Evolutionary conservation across 2,113 vertebrate genomes (phyloP).

Genomic region (Mastomys natalensis): DNA sequence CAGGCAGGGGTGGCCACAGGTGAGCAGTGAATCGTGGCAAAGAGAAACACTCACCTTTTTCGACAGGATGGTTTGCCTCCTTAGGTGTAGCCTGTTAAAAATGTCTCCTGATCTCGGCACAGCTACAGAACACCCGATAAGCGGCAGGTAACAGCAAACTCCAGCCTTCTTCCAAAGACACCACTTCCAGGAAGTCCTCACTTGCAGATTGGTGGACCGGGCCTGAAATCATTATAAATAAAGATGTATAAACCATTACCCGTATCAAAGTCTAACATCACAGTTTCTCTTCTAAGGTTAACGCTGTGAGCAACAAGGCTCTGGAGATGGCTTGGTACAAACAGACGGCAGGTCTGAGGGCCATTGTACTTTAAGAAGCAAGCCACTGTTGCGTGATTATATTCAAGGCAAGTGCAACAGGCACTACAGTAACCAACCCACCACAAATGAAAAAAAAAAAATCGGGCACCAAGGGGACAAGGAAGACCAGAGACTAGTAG

Average conservation of each 20-base stretch:
- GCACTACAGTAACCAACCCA: background rate
- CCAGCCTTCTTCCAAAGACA: background rate
- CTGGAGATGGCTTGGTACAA: background rate
- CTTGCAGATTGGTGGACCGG: fast-evolving
- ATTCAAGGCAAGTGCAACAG: fast-evolving
- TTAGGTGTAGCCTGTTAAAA: fast-evolving
- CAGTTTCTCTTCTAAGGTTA: background rate
- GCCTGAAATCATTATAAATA: background rate
- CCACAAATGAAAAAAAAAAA: background rate
- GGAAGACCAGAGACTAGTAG: no score
- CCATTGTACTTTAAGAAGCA: background rate
- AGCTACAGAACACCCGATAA: background rate
- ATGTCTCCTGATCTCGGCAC: fast-evolving
- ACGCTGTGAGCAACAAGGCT: background rate
- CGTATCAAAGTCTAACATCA: background rate
- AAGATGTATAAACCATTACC: background rate
- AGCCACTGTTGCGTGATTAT: background rate
- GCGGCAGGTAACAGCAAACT: background rate
- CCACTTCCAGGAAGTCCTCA: conserved; percentile 6
- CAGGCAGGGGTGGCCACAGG: fast-evolving
- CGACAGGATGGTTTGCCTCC: fast-evolving
- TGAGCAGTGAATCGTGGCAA: fast-evolving
- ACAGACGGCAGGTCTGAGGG: background rate
- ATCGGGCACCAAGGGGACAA: background rate
- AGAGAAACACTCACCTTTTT: background rate